A percentile compares a stretch with the other conserved stretches of the same genome.
Evolutionary conservation across 2,888 invertebrate species (phyloP).

Genomic region (Toxonevra muliebris): DNA sequence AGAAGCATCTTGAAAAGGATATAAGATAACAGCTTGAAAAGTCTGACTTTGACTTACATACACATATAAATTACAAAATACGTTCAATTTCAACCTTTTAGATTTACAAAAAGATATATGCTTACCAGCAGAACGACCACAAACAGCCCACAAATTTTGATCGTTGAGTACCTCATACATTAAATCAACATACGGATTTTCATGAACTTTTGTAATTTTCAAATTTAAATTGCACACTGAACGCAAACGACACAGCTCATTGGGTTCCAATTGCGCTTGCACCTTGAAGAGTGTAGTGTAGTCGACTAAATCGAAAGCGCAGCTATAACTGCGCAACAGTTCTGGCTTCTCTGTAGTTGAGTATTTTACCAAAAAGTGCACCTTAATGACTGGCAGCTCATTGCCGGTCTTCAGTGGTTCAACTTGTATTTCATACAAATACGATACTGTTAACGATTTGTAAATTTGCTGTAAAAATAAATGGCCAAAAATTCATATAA

Average conservation of each 20-base stretch:
- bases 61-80: neutral
- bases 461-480: slow-evolving; percentile 69
- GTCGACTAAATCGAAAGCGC: slow-evolving; percentile 82
- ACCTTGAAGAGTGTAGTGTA: slow-evolving; percentile 88
- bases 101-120: slow-evolving; percentile 17
- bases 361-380: slow-evolving; percentile 73
- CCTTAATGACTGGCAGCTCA: slow-evolving; percentile 70
- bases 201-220: slow-evolving; percentile 72
- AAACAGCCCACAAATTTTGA: slow-evolving; percentile 92
- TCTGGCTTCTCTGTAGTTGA: slow-evolving; percentile 57
- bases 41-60: neutral
- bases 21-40: neutral
- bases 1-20: neutral
- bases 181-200: slow-evolving; percentile 67
- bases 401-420: slow-evolving; percentile 71
- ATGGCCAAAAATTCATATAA: neutral
- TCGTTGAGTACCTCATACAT: slow-evolving; percentile 96
- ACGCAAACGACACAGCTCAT: slow-evolving; percentile 88
- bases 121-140: slow-evolving; percentile 86
- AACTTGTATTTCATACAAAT: slow-evolving; percentile 83
- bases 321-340: slow-evolving; percentile 68
- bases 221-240: slow-evolving; percentile 85
- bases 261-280: slow-evolving; percentile 74
- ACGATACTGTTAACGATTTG: slow-evolving; percentile 79
- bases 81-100: neutral